Evolutionary conservation across 1,140 invertebrate genomes (phyloP), one percentile per base, ranked within the genome.

Genomic region (Lysiphlebus fabarum): DNA sequence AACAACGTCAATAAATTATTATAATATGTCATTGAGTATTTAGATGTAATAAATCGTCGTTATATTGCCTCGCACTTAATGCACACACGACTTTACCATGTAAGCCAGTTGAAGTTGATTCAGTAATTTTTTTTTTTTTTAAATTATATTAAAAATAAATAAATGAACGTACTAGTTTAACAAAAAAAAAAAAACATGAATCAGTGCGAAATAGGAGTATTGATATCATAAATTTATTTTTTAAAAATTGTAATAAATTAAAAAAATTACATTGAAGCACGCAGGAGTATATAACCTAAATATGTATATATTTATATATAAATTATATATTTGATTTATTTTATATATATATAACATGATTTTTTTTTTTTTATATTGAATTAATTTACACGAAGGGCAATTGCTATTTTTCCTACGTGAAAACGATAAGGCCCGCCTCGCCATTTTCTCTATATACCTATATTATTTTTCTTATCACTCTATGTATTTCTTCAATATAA

Each of bases 1-100:
- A 51, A 53, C 17, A 51, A 33, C 33, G 12, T 50, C 55, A 60
- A 63, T 63, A 63, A 63, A 63, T 63, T 60, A 63, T 59, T 49
- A 47, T 57, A 60, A 59, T n/a, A n/a, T 63, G 43, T 56, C 58
- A 40, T 40, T 40, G 62, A 43, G 54, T 53, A 53, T n/a, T n/a
- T 48, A 56, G 58, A 63, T 61, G n/a, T n/a, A 57, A 63, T 63
- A 63, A 63, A 63, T 63, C 47, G 53, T 63, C 49, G 58, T 60
- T 63, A 58, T 26, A 26, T 58, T 54, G 51, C 58, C 42, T 47
- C 53, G 42, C 41, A 38, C 47, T 59, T 48, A 44, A 45, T 54
- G 37, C 43, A 38, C 45, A 38, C 54, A 56, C 50, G 12, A 17
- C 40, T 42, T 41, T 47, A 47, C 43, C 44, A 38, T 26, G 17